Evolutionary conservation across 2,797 vertebrate genomes (phyloP).

Genomic region (Cynodonichthys magdalenae): DNA sequence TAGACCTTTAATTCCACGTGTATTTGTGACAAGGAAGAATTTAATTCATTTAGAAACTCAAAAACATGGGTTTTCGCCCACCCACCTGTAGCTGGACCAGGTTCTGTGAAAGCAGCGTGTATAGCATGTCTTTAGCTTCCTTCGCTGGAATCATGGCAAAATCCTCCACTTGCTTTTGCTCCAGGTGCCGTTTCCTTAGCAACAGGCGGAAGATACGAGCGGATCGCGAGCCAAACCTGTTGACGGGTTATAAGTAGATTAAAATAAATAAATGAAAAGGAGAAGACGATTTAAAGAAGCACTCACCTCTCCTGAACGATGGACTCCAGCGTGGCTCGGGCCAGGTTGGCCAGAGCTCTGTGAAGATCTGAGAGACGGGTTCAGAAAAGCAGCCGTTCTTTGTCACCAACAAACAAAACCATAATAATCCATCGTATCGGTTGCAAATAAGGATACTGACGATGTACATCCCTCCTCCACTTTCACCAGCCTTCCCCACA

Average conservation of each 20-base stretch:
- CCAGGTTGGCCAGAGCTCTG: constrained; percentile 87
- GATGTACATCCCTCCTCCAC: constrained; percentile 91
- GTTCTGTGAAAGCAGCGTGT: constrained; percentile 91
- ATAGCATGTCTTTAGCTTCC: constrained; percentile 97
- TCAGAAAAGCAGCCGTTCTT: constrained; percentile 59
- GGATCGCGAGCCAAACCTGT: constrained; percentile 91
- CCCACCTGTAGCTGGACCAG: constrained; percentile 90
- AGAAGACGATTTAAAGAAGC: not conserved
- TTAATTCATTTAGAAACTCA: too few relatives aligned
- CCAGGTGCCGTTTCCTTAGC: constrained; percentile 89
- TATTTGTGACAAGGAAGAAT: too few relatives aligned
- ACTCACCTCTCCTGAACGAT: constrained; percentile 91
- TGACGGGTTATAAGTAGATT: not conserved
- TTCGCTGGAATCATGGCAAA: constrained; percentile 98
- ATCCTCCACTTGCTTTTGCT: constrained; percentile 98
- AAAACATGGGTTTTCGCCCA: not conserved
- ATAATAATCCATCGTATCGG: not conserved
- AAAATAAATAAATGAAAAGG: too few relatives aligned
- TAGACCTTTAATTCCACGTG: too few relatives aligned
- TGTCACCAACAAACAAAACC: not conserved
- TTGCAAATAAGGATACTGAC: constrained; percentile 90
- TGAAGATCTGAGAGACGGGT: constrained; percentile 85
- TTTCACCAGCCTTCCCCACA: constrained; percentile 91
- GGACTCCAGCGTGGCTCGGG: constrained; percentile 90
- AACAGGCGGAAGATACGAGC: constrained; percentile 90